A percentile compares a stretch with the other conserved stretches of the same genome.
Evolutionary conservation across 2,888 invertebrate genomes (phyloP).

Genomic region (Melipona beecheii): DNA sequence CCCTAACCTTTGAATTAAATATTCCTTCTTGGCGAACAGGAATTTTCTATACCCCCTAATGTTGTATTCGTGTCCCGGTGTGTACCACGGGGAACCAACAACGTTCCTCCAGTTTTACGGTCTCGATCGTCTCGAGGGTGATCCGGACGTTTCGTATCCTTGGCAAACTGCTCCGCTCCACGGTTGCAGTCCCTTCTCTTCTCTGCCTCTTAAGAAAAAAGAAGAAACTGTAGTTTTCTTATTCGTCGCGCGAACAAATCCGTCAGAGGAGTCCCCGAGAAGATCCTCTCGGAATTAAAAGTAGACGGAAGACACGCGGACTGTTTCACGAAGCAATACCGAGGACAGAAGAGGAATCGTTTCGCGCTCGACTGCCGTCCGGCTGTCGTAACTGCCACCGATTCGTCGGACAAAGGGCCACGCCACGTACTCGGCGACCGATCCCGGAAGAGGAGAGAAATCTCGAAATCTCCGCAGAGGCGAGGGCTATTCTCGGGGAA

Average conservation of each 20-base stretch:
- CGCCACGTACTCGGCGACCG: neutral
- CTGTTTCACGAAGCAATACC: neutral
- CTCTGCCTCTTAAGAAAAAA: too few relatives aligned
- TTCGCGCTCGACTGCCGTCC: neutral
- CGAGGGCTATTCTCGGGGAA: neutral
- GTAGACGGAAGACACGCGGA: neutral
- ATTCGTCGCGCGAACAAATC: neutral
- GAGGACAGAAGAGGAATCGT: neutral
- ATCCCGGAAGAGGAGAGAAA: constrained; percentile 47
- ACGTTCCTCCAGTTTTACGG: constrained; percentile 32
- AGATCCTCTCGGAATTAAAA: too few relatives aligned
- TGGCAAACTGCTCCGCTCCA: neutral
- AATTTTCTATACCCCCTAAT: constrained; percentile 57
- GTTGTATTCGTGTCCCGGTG: constrained; percentile 46
- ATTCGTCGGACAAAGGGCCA: constrained; percentile 1
- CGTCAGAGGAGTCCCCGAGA: neutral
- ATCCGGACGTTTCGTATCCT: constrained; percentile 23
- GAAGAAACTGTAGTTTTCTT: neutral
- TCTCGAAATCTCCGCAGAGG: constrained; percentile 40
- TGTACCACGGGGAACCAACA: constrained; percentile 41
- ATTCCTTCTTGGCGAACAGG: constrained; percentile 50
- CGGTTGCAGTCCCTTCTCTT: neutral
- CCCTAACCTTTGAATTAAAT: constrained; percentile 59
- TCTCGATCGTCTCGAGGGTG: constrained; percentile 26
- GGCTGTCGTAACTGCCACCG: neutral